These are phyloP conservation scores for Parochlus steinenii DNA, from an alignment of 2,888 invertebrate genomes.

Conservation along the genomic window DNA sequence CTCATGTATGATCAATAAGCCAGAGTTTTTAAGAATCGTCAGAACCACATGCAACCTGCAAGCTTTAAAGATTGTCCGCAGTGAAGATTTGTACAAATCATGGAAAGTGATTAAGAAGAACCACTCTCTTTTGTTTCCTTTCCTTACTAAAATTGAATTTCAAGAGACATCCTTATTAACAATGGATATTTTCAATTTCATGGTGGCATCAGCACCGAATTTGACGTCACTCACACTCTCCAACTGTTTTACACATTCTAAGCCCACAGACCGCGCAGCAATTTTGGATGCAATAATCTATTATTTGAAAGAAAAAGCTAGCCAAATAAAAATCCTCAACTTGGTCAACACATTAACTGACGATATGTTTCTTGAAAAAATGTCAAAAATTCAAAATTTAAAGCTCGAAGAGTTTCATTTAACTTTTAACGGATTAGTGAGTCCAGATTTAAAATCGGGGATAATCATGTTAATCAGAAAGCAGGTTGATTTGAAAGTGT, in stretches of 20 bases:
- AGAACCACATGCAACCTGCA: background rate
- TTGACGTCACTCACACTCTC: constrained; percentile 4
- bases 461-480: constrained; percentile 2
- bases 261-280: background rate
- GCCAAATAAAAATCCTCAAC: constrained; percentile 5
- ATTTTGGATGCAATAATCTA: constrained; percentile 2
- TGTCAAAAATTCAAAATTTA: constrained; percentile 2
- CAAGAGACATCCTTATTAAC: constrained; percentile 5
- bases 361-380: constrained; percentile 2
- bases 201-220: constrained; percentile 1
- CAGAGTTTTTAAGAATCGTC: constrained; percentile 6
- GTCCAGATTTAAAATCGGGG: constrained; percentile 2
- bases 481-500: constrained; percentile 1
- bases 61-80: background rate
- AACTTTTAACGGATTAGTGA: constrained; percentile 6
- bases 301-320: background rate
- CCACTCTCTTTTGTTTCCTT: background rate
- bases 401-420: constrained; percentile 5
- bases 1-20: constrained; percentile 8
- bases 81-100: constrained; percentile 8
- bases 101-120: constrained; percentile 6
- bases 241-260: constrained; percentile 6
- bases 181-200: constrained; percentile 3
- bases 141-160: constrained; percentile 1
- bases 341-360: constrained; percentile 4